Percentiles rank a stretch among this genome's conserved stretches.
Conservation (phyloP, 23 tunicate species). For the Pegea sp. region DNA sequence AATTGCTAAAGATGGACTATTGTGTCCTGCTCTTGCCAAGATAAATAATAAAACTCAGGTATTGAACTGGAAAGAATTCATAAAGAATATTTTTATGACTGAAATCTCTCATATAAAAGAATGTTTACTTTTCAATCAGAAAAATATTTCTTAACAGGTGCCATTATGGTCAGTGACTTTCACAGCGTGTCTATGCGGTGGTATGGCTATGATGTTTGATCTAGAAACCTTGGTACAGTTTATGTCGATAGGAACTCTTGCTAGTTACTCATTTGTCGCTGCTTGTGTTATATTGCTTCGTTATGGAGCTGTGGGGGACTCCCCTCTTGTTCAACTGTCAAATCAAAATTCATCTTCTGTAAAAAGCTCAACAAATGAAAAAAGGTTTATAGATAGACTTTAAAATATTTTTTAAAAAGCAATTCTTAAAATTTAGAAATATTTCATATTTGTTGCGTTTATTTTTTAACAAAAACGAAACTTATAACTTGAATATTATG, state of each 20-base stretch:
- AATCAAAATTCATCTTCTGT: too few relatives aligned
- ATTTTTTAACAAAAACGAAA: too few relatives aligned
- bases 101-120: too few relatives aligned
- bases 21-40: conserved; percentile 21
- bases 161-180: conserved; percentile 25
- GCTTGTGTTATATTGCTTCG: conserved; percentile 39
- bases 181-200: conserved; percentile 22
- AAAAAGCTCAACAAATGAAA: too few relatives aligned
- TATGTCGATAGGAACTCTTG: conserved; percentile 51
- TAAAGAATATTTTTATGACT: too few relatives aligned
- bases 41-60: conserved; percentile 48
- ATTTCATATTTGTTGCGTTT: too few relatives aligned
- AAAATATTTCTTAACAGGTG: conserved; percentile 14
- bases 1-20: conserved; percentile 42
- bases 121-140: too few relatives aligned
- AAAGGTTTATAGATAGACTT: too few relatives aligned
- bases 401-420: too few relatives aligned
- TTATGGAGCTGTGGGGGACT: conserved; percentile 16
- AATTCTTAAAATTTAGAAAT: too few relatives aligned
- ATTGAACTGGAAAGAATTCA: too few relatives aligned
- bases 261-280: conserved; percentile 53
- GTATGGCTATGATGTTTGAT: conserved; percentile 35
- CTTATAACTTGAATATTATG: too few relatives aligned
- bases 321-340: not conserved
- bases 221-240: conserved; percentile 48